phyloP scores from a whole-genome alignment of 1,140 invertebrate genomes.

The Drosophila kohkoa region DNA sequence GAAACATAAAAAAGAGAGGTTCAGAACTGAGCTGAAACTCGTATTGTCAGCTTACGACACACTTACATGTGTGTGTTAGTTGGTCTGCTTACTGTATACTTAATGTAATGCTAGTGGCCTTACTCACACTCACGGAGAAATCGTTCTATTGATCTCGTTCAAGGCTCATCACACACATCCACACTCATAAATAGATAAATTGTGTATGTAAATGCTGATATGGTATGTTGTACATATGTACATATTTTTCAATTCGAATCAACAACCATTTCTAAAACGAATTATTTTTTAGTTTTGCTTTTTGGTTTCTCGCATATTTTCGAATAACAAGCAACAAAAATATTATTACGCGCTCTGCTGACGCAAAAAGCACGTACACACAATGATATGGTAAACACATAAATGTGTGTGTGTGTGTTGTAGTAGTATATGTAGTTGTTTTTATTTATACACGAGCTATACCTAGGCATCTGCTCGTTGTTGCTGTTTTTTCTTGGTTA shows the following conservation, averaged over 20 bases:
- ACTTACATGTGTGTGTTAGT: conserved; percentile 5
- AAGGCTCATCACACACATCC: conserved; percentile 34
- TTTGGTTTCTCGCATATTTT: conserved; percentile 37
- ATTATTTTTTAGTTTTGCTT: conserved; percentile 52
- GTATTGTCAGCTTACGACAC: conserved; percentile 1
- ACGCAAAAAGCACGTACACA: conserved; percentile 76
- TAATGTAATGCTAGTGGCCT: conserved; percentile 1
- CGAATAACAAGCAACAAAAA: conserved; percentile 29
- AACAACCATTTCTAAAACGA: conserved; percentile 49
- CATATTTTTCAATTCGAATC: conserved; percentile 27
- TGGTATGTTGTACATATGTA: background rate
- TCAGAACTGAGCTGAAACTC: conserved; percentile 19
- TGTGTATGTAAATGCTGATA: background rate
- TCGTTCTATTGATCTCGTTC: conserved; percentile 58
- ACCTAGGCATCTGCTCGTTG: conserved; percentile 31
- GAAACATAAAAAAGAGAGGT: background rate
- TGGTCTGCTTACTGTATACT: background rate
- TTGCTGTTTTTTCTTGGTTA: conserved; percentile 10
- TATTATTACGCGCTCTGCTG: conserved; percentile 59
- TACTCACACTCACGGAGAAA: conserved; percentile 19
- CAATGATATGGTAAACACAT: conserved; percentile 29
- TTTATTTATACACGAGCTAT: conserved; percentile 53
- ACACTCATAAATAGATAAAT: conserved; percentile 1
- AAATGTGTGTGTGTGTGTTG: conserved; percentile 26
- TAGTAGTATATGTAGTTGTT: conserved; percentile 30